Conservation (phyloP, 2,797 vertebrate genomes). For the Erethizon dorsatum region DNA sequence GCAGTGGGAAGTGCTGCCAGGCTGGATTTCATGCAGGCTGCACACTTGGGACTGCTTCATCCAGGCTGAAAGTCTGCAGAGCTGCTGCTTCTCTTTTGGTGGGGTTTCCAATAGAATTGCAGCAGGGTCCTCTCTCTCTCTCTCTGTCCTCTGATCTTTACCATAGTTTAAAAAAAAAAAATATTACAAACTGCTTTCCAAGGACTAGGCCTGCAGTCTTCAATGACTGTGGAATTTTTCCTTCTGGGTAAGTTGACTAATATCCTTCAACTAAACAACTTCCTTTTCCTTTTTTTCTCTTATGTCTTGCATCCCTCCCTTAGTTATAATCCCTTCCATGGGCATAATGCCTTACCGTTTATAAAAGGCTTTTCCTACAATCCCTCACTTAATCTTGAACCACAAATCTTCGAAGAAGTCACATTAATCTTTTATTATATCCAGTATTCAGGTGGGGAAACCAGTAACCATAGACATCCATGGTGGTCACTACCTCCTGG, state of each 20-base stretch:
- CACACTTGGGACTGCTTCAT: not conserved
- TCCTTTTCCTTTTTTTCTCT: not conserved
- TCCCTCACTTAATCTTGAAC: not conserved
- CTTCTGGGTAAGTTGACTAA: not conserved
- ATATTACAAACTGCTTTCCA: not conserved
- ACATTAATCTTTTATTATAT: not conserved
- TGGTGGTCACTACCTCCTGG: fast-evolving
- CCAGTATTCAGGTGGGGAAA: not conserved
- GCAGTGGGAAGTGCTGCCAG: fast-evolving
- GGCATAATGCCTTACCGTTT: not conserved
- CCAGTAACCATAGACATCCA: not conserved
- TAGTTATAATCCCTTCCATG: not conserved
- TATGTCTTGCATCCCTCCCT: not conserved
- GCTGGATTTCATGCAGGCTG: not conserved
- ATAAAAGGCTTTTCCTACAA: not conserved
- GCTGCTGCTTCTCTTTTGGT: not conserved
- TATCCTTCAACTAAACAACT: not conserved
- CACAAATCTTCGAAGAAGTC: not conserved
- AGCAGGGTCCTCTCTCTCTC: not conserved
- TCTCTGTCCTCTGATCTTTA: not conserved
- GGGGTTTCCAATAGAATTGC: not conserved
- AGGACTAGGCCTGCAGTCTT: not conserved
- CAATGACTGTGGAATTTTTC: not conserved
- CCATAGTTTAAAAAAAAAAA: not conserved
- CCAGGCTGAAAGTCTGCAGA: fast-evolving